Conservation (phyloP, 1,140 invertebrate genomes). For the Procambarus virginalis region DNA sequence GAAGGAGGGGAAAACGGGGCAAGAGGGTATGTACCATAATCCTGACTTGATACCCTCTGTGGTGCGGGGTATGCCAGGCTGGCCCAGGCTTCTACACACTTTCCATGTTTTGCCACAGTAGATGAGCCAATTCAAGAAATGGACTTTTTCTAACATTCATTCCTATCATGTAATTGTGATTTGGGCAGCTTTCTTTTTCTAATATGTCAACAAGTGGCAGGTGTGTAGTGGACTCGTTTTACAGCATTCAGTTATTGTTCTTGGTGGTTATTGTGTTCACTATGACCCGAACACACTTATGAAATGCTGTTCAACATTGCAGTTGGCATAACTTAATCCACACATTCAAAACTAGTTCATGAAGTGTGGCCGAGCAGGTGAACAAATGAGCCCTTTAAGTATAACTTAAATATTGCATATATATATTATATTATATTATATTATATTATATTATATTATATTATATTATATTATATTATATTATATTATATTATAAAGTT, state of each 20-base stretch:
- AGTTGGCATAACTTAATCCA: neutral
- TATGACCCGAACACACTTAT: neutral
- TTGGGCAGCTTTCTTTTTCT: no score
- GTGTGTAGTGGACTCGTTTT: neutral
- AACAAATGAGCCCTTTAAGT: neutral
- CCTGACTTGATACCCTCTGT: slow-evolving; percentile 6
- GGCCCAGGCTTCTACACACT: neutral
- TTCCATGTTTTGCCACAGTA: neutral
- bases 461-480: neutral
- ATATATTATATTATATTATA: no score
- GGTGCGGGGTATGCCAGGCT: slow-evolving; percentile 3
- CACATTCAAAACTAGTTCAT: neutral
- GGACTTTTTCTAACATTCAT: no score
- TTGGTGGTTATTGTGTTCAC: neutral
- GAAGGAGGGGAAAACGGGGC: slow-evolving; percentile 83
- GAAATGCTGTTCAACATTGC: neutral
- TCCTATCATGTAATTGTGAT: no score
- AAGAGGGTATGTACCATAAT: slow-evolving; percentile 73
- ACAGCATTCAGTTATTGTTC: neutral
- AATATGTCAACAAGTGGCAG: neutral
- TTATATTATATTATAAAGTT: no score
- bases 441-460: neutral
- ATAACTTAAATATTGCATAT: no score
- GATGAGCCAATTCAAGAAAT: no score
- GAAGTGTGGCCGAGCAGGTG: neutral